phyloP scores from a whole-genome alignment of 2,888 invertebrate species.

The Melanargia galathea region DNA sequence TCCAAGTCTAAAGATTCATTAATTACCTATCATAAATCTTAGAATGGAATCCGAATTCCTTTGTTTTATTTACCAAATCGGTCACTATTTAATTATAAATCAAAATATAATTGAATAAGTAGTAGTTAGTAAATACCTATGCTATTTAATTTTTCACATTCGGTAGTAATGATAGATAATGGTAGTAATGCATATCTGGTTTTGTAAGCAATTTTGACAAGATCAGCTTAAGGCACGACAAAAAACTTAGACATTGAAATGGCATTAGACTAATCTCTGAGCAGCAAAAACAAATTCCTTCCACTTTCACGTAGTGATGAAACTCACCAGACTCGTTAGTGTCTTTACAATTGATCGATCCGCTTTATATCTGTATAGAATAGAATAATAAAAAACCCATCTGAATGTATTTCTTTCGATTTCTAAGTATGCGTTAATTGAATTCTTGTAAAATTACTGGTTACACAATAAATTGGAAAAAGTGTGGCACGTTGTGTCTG shows the following conservation, averaged over 20 bases:
- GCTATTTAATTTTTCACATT: no score
- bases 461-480: slow-evolving; percentile 21
- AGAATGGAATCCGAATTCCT: no score
- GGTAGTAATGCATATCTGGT: no score
- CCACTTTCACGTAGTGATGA: slow-evolving; percentile 18
- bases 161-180: no score
- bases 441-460: slow-evolving; percentile 20
- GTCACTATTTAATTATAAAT: no score
- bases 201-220: slow-evolving; percentile 3
- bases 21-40: no score
- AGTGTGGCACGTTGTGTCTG: slow-evolving; percentile 22
- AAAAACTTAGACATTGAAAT: slow-evolving; percentile 20
- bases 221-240: slow-evolving; percentile 1
- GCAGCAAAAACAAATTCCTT: slow-evolving; percentile 9
- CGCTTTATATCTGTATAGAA: slow-evolving; percentile 19
- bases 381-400: slow-evolving; percentile 21
- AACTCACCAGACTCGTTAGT: slow-evolving; percentile 4
- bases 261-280: slow-evolving; percentile 3
- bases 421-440: slow-evolving; percentile 37
- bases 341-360: slow-evolving; percentile 23
- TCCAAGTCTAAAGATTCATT: no score
- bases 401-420: slow-evolving; percentile 32
- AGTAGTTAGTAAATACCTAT: no score
- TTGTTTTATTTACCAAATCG: no score
- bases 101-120: no score